These are phyloP conservation scores for Podocnemis expansa DNA, from an alignment of 2,113 vertebrate species.

Conservation along the genomic window DNA sequence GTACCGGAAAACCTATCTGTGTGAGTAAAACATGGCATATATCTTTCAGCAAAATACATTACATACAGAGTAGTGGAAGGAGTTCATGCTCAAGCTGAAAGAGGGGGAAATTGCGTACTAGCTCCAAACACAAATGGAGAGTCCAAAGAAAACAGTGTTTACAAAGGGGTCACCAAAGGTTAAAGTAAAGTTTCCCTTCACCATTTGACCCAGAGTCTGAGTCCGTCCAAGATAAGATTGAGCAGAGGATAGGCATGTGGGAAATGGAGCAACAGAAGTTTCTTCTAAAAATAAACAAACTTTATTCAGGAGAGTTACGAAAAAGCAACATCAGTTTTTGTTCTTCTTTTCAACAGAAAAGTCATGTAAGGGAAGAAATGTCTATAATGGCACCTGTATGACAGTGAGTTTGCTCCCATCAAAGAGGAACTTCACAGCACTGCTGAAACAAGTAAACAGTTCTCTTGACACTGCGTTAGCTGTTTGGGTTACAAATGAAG, in stretches of 20 bases:
- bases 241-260: constrained; percentile 1
- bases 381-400: background rate
- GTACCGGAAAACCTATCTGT: background rate
- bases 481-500: background rate
- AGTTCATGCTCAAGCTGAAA: background rate
- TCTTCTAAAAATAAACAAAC: constrained; percentile 18
- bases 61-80: background rate
- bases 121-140: background rate
- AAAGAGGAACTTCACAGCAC: background rate
- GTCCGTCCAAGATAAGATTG: constrained; percentile 59
- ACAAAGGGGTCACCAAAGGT: constrained; percentile 19
- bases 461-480: background rate
- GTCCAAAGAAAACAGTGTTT: background rate
- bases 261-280: constrained; percentile 26
- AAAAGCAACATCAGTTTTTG: constrained; percentile 12
- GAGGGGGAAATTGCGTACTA: constrained; percentile 50
- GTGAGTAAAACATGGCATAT: background rate
- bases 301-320: background rate
- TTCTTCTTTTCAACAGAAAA: background rate
- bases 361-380: background rate
- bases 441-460: background rate
- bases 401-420: background rate
- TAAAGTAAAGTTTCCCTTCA: constrained; percentile 4
- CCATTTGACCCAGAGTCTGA: constrained; percentile 47
- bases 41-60: background rate